Evolutionary conservation across 2,888 invertebrate species (phyloP), one percentile per base, ranked within the genome.

Genomic region (Folsomia manolachei): DNA sequence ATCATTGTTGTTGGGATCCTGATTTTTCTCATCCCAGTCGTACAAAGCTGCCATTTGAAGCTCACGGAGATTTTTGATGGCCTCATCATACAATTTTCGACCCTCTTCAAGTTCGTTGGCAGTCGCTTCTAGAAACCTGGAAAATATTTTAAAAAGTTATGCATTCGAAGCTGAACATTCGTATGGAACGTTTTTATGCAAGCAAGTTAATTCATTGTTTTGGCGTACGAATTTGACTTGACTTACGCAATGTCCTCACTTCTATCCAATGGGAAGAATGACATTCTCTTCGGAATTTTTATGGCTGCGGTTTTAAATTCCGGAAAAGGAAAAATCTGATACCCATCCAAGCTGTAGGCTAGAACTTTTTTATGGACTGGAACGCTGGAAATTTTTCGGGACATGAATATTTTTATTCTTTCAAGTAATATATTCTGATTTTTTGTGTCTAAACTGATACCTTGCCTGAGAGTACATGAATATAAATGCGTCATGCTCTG

Each of bases 281-380:
- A 19, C 18, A 27, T 19, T n/a, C 27, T 2, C 39, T 26, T 19
- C 18, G 64, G 27, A 27, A 64, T 18, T 27, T 27, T 2, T 7
- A 64, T 64, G 4, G 26, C 27, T 27, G n/a, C 11, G 18, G 64
- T 64, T 27, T 21, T 9, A 21, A 64, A 64, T 18, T 64, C 26
- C n/a, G 64, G 64, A 27, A 64, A 64, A 2, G 64, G 64, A 27
- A n/a, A 21, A n/a, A 64, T 27, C 27, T 64, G 2, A 64, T n/a
- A 64, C 7, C 64, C 64, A 19, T 64, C 64, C 39, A 64, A 26
- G 39, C 27, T 27, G 21, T 27, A 64, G 26, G n/a, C 64, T 21
- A 64, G 11, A 4, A 19, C 18, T 56, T 19, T 39, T 9, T 4
- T 9, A 14, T 4, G 4, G 4, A 14, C 7, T 9, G 39, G 39